Percentiles rank a stretch among this genome's conserved stretches.
Evolutionary conservation across 1,140 invertebrate genomes (phyloP).

Genomic region (Drosophila tropicalis): DNA sequence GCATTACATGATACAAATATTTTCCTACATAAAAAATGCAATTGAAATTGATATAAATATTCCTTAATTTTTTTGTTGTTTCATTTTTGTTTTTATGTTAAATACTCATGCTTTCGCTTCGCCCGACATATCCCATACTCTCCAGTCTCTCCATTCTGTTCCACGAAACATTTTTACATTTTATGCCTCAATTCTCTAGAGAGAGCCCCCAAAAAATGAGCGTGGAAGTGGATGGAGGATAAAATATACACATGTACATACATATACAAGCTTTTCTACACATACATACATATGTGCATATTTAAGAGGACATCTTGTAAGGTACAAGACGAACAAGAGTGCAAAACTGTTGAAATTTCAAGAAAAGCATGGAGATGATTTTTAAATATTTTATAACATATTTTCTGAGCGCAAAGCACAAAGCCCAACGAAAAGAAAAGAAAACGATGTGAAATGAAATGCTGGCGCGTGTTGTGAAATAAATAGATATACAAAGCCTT

Average conservation of each 20-base stretch:
- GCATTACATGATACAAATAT: constrained; percentile 17
- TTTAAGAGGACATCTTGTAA: constrained; percentile 49
- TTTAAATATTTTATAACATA: constrained; percentile 79
- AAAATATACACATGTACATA: constrained; percentile 21
- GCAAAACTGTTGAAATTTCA: constrained; percentile 44
- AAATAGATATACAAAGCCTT: constrained; percentile 5
- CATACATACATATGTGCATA: constrained; percentile 54
- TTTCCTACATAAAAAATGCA: constrained; percentile 42
- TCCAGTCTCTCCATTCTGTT: neutral
- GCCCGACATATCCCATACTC: neutral
- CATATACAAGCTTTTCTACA: constrained; percentile 20
- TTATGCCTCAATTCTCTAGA: constrained; percentile 48
- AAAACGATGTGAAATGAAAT: constrained; percentile 41
- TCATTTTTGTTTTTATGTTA: constrained; percentile 4
- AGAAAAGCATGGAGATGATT: constrained; percentile 60
- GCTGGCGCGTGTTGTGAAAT: constrained; percentile 26
- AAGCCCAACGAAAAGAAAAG: constrained; percentile 23
- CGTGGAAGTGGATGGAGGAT: neutral
- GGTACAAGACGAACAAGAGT: neutral
- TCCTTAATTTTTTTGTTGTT: constrained; percentile 62
- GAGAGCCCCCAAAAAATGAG: constrained; percentile 17
- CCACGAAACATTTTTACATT: constrained; percentile 18
- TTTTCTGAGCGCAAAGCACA: constrained; percentile 20
- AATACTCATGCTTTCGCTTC: constrained; percentile 6
- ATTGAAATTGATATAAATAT: constrained; percentile 79